These are phyloP conservation scores for Rhopalosiphum maidis DNA, from an alignment of 1,140 invertebrate genomes.

Conservation along the genomic window DNA sequence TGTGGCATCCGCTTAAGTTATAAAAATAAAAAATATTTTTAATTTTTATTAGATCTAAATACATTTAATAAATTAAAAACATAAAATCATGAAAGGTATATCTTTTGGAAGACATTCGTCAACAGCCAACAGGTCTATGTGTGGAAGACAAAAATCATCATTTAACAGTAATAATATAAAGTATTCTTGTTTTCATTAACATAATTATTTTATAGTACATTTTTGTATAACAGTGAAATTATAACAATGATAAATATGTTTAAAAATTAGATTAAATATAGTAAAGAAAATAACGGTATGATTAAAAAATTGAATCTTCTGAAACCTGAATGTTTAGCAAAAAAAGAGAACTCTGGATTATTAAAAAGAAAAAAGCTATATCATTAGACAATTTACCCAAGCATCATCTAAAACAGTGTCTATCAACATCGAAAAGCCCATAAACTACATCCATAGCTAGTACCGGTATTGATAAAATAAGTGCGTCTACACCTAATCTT, in stretches of 20 bases:
- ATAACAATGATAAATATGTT: neutral
- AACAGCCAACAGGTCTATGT: neutral
- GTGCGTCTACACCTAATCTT: constrained; percentile 22
- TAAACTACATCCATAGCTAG: neutral
- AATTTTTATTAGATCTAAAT: neutral
- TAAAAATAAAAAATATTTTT: neutral
- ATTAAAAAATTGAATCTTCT: constrained; percentile 32
- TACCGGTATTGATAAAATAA: constrained; percentile 16
- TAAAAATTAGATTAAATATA: constrained; percentile 11
- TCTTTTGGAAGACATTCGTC: constrained; percentile 39
- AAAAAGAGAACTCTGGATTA: no score
- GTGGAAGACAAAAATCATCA: constrained; percentile 5
- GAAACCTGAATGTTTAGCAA: constrained; percentile 31
- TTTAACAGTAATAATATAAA: constrained; percentile 35
- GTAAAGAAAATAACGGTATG: neutral
- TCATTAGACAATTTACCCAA: constrained; percentile 36
- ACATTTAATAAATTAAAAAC: neutral
- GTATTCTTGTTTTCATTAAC: neutral
- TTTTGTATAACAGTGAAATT: neutral
- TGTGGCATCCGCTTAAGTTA: no score
- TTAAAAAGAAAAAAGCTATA: constrained; percentile 12
- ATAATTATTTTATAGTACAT: neutral
- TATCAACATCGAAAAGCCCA: constrained; percentile 19
- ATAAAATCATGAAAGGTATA: constrained; percentile 22
- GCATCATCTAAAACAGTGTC: constrained; percentile 8